Percentiles rank a stretch among this genome's conserved stretches.
phyloP scores from a whole-genome alignment of 2,113 vertebrate species.

The Donacobius atricapilla region DNA sequence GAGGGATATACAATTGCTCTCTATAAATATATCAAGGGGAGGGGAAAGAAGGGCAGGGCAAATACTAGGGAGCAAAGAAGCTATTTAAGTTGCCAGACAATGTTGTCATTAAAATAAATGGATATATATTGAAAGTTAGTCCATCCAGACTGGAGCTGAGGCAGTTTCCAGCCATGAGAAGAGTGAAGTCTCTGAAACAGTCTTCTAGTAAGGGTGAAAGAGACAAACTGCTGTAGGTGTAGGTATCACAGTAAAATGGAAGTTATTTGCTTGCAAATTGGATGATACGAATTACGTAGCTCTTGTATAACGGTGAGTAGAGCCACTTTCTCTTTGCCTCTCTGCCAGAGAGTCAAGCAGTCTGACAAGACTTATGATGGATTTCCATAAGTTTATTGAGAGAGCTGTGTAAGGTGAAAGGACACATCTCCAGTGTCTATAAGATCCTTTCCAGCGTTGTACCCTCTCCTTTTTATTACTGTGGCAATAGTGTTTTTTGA shows the following conservation, averaged over 20 bases:
- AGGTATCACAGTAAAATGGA: background rate
- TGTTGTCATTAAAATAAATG: slow-evolving; percentile 57
- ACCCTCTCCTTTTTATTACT: background rate
- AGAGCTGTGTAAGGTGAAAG: background rate
- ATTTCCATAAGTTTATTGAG: background rate
- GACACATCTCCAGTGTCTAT: background rate
- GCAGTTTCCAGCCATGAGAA: background rate
- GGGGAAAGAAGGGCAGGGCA: slow-evolving; percentile 55
- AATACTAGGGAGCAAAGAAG: slow-evolving; percentile 37
- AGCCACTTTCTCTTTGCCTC: background rate
- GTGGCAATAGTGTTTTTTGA: background rate
- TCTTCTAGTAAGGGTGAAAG: background rate
- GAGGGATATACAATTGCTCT: slow-evolving; percentile 12
- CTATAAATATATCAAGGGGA: slow-evolving; percentile 58
- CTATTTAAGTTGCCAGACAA: slow-evolving; percentile 62
- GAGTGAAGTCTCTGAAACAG: background rate
- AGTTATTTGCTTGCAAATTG: background rate
- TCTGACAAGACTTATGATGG: background rate
- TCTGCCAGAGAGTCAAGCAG: background rate
- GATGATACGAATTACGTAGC: background rate
- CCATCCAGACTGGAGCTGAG: background rate
- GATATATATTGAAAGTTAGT: slow-evolving; percentile 52
- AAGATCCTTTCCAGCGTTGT: background rate
- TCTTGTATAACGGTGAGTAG: slow-evolving; percentile 8
- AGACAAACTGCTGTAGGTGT: background rate